These are phyloP conservation scores for Drosophila formosana DNA, from an alignment of 2,888 invertebrate genomes.

Conservation along the genomic window DNA sequence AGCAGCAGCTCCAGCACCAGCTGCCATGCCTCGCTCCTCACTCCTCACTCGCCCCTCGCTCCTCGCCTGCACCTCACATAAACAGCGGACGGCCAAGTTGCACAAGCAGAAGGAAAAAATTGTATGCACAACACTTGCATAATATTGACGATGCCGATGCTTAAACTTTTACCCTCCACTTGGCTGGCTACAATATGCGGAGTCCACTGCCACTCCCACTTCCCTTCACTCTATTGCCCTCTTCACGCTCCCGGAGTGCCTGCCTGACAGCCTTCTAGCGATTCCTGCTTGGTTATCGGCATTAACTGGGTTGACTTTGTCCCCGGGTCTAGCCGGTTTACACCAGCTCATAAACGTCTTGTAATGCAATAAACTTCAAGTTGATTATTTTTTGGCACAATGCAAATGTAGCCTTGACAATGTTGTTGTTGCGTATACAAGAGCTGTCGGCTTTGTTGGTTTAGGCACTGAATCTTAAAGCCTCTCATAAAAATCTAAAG, in stretches of 20 bases:
- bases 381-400: slow-evolving; percentile 50
- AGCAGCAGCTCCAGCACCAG: background rate
- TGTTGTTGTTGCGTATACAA: slow-evolving; percentile 1
- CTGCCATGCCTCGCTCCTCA: background rate
- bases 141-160: slow-evolving; percentile 48
- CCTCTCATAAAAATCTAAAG: background rate
- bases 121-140: slow-evolving; percentile 56
- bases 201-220: slow-evolving; percentile 6
- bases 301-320: slow-evolving; percentile 46
- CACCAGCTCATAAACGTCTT: slow-evolving; percentile 50
- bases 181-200: slow-evolving; percentile 24
- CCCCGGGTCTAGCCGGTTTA: slow-evolving; percentile 35
- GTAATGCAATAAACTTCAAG: slow-evolving; percentile 48
- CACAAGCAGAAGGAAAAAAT: slow-evolving; percentile 25
- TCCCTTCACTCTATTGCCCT: background rate
- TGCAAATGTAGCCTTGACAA: slow-evolving; percentile 9
- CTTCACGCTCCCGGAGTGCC: slow-evolving; percentile 2
- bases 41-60: background rate
- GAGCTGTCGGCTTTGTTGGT: background rate
- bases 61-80: background rate
- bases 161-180: slow-evolving; percentile 34
- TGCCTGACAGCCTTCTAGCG: background rate
- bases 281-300: slow-evolving; percentile 19
- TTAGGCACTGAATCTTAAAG: background rate
- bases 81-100: slow-evolving; percentile 20